Base-by-base conservation (phyloP, 2,888 invertebrate species). In the Hypsopygia costalis region DNA sequence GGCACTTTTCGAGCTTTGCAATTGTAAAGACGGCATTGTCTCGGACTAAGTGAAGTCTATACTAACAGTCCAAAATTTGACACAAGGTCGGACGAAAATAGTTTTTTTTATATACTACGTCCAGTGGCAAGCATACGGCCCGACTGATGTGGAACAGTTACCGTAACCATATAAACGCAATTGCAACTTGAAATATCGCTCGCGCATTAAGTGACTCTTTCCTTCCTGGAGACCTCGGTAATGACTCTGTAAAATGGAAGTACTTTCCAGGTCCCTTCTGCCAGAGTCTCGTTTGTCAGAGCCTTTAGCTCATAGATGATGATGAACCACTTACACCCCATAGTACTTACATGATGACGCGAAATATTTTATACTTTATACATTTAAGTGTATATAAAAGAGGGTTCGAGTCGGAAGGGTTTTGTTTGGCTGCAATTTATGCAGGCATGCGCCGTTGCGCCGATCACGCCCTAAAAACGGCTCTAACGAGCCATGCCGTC, bases 401-500 rank as follows among this genome's bases (percentile, higher is more conserved):
- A 37, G 62, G 66, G 63, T 58, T 59, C 57, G 66, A 62, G 58
- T 59, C 57, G 55, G 55, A 54, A 59, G 61, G 62, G 59, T 62
- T 67, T 67, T 61, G 63, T 75, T 71, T 63, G 59, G 66, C 58
- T 75, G 81, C 76, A 83, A 78, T 78, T 78, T 75, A 81, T 79
- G 78, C 79, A 81, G 70, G 73, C 82, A 82, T 81, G 82, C 81
- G 82, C 79, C 58, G 80, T 77, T 75, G 76, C 69, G 69, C 65
- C 72, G 74, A 79, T 83, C 82, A 82, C 85, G 85, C 86, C 83
- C 81, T 79, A 79, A 83, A 83, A 83, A 82, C 77, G 55, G 57
- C 69, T 68, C 63, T 81, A 86, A 83, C 81, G 72, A 82, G 73
- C 65, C 75, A 55, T 67, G 64, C 68, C 62, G 58, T 51, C 62